A percentile compares a stretch with the other conserved stretches of the same genome.
These are phyloP conservation scores for Sycophila texana DNA, from an alignment of 2,888 invertebrate species.

Conservation along the genomic window DNA sequence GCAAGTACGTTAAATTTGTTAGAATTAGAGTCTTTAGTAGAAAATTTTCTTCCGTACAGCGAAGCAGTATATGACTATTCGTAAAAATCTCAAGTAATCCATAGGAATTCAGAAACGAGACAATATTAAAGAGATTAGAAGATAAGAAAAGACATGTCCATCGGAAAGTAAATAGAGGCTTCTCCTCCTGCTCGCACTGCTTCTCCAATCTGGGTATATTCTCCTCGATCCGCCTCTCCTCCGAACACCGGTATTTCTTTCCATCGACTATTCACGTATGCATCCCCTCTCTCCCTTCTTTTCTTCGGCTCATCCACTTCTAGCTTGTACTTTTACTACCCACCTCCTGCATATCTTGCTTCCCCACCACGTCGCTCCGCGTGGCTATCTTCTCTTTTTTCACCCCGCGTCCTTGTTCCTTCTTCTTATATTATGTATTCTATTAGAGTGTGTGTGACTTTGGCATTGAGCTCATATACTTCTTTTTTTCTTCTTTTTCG, in stretches of 20 bases:
- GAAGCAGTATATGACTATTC: too few species aligned
- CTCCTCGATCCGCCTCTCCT: constrained; percentile 24
- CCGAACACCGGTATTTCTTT: constrained; percentile 8
- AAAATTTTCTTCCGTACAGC: too few species aligned
- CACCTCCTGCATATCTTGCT: constrained; percentile 50
- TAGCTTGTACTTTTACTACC: constrained; percentile 16
- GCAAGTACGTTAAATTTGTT: too few species aligned
- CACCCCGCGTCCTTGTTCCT: constrained; percentile 46
- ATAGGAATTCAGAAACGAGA: not conserved
- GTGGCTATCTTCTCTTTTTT: constrained; percentile 48
- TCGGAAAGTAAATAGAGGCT: not conserved
- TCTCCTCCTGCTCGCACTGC: constrained; percentile 5
- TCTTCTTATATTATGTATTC: constrained; percentile 50
- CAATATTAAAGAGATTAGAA: constrained; percentile 25
- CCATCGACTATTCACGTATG: constrained; percentile 22
- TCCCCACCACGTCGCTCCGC: constrained; percentile 17
- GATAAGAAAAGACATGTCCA: constrained; percentile 17
- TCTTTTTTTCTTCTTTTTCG: constrained; percentile 3
- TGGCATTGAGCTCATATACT: constrained; percentile 34
- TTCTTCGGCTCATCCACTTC: constrained; percentile 26
- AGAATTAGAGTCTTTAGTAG: too few species aligned
- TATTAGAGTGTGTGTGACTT: constrained; percentile 46
- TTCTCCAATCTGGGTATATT: constrained; percentile 39
- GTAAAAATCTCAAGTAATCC: not conserved
- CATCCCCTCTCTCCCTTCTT: constrained; percentile 35